phyloP scores from a whole-genome alignment of 2,888 invertebrate species.

The Ennomos quercinarius region DNA sequence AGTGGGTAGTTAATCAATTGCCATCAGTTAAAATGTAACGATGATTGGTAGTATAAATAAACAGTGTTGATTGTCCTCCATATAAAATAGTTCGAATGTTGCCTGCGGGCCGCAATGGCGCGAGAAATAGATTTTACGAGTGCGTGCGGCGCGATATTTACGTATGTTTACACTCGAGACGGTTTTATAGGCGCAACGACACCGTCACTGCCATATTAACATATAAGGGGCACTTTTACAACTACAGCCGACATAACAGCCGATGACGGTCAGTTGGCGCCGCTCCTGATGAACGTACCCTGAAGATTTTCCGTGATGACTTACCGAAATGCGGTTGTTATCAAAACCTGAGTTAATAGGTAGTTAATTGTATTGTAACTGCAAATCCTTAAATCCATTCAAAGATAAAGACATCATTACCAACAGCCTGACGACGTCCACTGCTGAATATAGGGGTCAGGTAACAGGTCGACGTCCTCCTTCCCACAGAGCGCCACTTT shows the following conservation, averaged over 20 bases:
- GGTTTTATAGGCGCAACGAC: conserved; percentile 84
- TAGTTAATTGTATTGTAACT: conserved; percentile 5
- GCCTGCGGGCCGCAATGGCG: conserved; percentile 65
- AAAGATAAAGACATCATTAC: too few species aligned
- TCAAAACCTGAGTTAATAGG: conserved; percentile 4
- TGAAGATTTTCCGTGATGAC: too few species aligned
- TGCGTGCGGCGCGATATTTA: conserved; percentile 80
- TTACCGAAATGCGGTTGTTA: too few species aligned
- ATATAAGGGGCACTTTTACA: conserved; percentile 64
- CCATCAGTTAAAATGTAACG: conserved; percentile 28
- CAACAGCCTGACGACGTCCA: too few species aligned
- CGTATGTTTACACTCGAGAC: conserved; percentile 82
- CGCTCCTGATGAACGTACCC: background rate
- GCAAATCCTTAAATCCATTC: too few species aligned
- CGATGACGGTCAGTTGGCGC: conserved; percentile 37
- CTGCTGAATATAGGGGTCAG: too few species aligned
- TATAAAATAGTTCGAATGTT: conserved; percentile 65
- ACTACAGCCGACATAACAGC: conserved; percentile 40
- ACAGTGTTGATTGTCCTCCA: conserved; percentile 60
- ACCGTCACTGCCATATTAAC: conserved; percentile 70
- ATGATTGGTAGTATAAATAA: conserved; percentile 40
- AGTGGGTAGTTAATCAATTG: conserved; percentile 30
- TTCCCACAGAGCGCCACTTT: too few species aligned
- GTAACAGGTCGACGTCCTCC: too few species aligned
- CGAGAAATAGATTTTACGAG: conserved; percentile 84